Conservation (phyloP, 2,113 vertebrate species). For the Pseudorasbora parva region DNA sequence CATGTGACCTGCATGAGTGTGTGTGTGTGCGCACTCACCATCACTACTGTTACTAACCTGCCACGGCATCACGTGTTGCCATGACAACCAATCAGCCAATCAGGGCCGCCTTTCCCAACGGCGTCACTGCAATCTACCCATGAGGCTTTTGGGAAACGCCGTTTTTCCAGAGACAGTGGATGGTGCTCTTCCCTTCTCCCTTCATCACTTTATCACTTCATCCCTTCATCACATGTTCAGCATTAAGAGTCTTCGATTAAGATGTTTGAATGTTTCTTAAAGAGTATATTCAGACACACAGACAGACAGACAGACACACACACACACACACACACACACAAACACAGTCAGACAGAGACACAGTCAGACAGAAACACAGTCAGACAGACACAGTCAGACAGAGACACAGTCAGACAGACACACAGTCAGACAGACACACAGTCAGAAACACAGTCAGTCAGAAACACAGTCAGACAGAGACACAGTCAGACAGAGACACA, state of each 20-base stretch:
- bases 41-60: constrained; percentile 64
- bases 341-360: too few species aligned
- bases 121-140: background rate
- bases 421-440: too few species aligned
- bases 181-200: constrained; percentile 71
- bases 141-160: background rate
- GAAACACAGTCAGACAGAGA: too few species aligned
- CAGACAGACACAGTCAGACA: background rate
- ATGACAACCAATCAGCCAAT: constrained; percentile 82
- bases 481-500: too few species aligned
- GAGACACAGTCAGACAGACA: background rate
- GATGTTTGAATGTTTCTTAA: too few species aligned
- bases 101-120: constrained; percentile 36
- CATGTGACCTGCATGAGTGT: constrained; percentile 53
- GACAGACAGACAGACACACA: too few species aligned
- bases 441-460: too few species aligned
- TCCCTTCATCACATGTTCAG: background rate
- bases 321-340: too few species aligned
- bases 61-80: constrained; percentile 62
- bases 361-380: background rate
- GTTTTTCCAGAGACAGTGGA: constrained; percentile 69
- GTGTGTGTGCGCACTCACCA: constrained; percentile 20
- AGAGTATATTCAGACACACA: background rate
- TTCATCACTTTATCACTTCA: too few species aligned
- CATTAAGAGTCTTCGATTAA: too few species aligned